Percentiles rank a stretch among this genome's conserved stretches.
phyloP scores from a whole-genome alignment of 2,797 vertebrate species.

The Spea hammondii region DNA sequence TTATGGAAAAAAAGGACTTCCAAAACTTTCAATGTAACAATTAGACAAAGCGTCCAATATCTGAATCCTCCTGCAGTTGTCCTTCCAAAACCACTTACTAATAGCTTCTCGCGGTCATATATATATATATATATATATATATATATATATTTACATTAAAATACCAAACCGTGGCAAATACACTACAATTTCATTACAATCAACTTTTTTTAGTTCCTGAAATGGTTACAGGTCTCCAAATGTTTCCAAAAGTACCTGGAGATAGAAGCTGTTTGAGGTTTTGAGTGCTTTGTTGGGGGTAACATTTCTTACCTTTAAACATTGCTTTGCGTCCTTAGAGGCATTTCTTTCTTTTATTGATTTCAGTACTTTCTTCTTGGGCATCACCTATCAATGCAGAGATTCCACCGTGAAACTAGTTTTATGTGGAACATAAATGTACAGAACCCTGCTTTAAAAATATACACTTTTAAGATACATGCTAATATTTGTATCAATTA shows the following conservation, averaged over 20 bases:
- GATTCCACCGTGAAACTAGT: too few species aligned
- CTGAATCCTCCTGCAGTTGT: not conserved
- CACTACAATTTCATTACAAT: not conserved
- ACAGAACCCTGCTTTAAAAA: too few species aligned
- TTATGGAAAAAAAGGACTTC: not conserved
- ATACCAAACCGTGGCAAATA: conserved; percentile 15
- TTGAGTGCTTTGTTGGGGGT: not conserved
- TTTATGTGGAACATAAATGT: too few species aligned
- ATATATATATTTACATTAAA: not conserved
- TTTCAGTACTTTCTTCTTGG: conserved; percentile 57
- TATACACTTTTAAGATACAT: too few species aligned
- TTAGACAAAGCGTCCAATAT: not conserved
- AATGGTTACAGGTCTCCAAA: too few species aligned
- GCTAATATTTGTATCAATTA: too few species aligned
- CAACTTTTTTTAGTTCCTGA: not conserved
- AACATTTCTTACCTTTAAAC: conserved; percentile 49
- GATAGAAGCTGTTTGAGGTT: not conserved
- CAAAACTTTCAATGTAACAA: not conserved
- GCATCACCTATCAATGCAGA: conserved; percentile 50
- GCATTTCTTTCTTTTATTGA: conserved; percentile 59
- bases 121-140: not conserved
- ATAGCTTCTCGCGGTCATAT: not conserved
- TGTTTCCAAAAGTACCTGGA: not conserved
- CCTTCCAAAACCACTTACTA: not conserved
- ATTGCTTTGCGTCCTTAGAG: conserved; percentile 26